Percentiles rank a stretch among this genome's conserved stretches.
Conservation (phyloP, 2,113 vertebrate genomes). For the Charadrius vociferus region DNA sequence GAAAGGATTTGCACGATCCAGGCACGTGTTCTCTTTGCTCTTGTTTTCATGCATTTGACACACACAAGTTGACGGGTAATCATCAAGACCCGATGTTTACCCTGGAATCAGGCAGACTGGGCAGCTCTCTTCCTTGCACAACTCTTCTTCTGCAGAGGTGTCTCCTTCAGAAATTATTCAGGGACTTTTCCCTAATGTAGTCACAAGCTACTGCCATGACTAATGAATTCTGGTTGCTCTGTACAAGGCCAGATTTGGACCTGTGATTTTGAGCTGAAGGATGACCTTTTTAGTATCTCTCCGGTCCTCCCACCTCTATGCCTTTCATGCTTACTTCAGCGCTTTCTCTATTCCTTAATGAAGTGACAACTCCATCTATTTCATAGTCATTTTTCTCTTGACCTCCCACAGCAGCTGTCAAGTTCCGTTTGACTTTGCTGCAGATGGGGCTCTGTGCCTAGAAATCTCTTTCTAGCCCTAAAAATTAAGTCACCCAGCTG, state of each 20-base stretch:
- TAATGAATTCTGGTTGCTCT: neutral
- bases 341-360: neutral
- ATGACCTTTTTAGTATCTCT: neutral
- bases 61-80: neutral
- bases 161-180: neutral
- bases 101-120: neutral
- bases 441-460: constrained; percentile 40
- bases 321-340: neutral
- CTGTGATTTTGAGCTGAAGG: neutral
- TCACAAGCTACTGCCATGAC: neutral
- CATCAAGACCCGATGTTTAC: neutral
- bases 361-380: constrained; percentile 31
- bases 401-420: constrained; percentile 38
- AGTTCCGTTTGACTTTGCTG: constrained; percentile 29
- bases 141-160: neutral
- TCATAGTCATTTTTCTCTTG: constrained; percentile 14
- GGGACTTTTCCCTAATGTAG: neutral
- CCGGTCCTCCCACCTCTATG: neutral
- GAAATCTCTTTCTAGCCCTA: constrained; percentile 39
- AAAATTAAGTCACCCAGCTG: constrained; percentile 12
- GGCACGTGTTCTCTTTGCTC: neutral
- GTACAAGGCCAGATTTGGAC: neutral
- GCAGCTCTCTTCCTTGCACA: neutral
- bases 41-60: neutral
- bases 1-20: neutral